Base-by-base conservation (phyloP, 2,888 invertebrate genomes). In the Phlogophora meticulosa region DNA sequence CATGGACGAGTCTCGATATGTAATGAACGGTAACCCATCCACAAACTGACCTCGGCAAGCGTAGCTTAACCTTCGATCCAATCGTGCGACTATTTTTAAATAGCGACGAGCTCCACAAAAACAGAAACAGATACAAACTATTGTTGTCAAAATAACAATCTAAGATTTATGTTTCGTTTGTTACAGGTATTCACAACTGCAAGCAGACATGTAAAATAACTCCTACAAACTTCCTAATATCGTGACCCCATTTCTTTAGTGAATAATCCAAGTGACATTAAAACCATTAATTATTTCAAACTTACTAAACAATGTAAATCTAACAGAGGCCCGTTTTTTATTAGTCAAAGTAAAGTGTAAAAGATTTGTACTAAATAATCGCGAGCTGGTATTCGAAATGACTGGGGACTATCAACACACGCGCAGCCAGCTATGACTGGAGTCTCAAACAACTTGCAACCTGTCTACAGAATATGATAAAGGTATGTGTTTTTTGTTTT, bases 391-490 rank as follows among this genome's bases (percentile, higher is more conserved):
- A 36, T 68, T 80, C 48, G 75, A 78, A 82, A 91, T 90, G 89
- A 80, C 80, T 73, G 78, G 75, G 69, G 78, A 78, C 53, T 43
- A 58, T 24, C 81, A 80, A 69, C 87, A 85, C 74, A 52, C 66
- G 74, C 85, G 85, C 84, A 80, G 72, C 63, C 75, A 81, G 73
- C 90, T 91, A 92, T 93, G 93, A 93, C 88, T 86, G 84, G 76
- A 82, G 51, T 73, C 71, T 22, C 53, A 63, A 40, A 80, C 76
- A 65, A 62, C 76, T 79, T 75, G 69, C 85, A 89, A 86, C 76
- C 93, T 93, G 92, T 81, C 84, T 75, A 80, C 81, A 84, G 86
- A 90, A 79, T 90, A 93, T 93, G 93, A 92, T 89, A 92, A 85
- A 90, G 92, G 93, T 93, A 71, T 24, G 88, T 80, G n/a, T 17